These are phyloP conservation scores for Helicolenus hilgendorfi DNA, from an alignment of 2,797 vertebrate genomes.

Conservation along the genomic window DNA sequence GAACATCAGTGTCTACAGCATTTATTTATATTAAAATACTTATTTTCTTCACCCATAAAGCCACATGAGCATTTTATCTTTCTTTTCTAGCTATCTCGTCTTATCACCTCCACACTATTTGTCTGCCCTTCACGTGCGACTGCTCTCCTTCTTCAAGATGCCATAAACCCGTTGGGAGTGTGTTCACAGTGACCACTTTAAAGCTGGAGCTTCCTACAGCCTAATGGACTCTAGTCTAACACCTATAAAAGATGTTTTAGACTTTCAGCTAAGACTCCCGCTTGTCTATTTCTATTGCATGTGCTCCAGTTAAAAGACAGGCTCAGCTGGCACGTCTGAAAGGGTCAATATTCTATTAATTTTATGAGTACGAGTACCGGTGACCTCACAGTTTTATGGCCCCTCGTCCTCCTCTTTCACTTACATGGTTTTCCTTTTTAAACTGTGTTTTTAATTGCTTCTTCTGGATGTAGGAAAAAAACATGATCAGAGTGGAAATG, in stretches of 20 bases:
- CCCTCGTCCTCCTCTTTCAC: slow-evolving; percentile 12
- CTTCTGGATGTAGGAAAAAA: background rate
- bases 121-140: slow-evolving; percentile 70
- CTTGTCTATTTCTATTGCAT: slow-evolving; percentile 25
- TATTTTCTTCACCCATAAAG: background rate
- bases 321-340: slow-evolving; percentile 56
- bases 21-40: background rate
- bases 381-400: slow-evolving; percentile 32
- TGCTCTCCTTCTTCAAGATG: slow-evolving; percentile 64
- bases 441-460: slow-evolving; percentile 19
- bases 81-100: slow-evolving; percentile 33
- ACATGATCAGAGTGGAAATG: slow-evolving; percentile 12
- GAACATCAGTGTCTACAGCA: background rate
- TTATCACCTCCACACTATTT: slow-evolving; percentile 70
- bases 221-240: slow-evolving; percentile 72
- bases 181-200: slow-evolving; percentile 70
- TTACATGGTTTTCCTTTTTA: slow-evolving; percentile 8
- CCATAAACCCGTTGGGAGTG: slow-evolving; percentile 79
- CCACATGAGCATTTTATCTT: slow-evolving; percentile 38
- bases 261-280: slow-evolving; percentile 36
- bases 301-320: slow-evolving; percentile 37
- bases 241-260: slow-evolving; percentile 68
- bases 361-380: slow-evolving; percentile 52
- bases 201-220: slow-evolving; percentile 59
- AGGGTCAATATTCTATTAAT: slow-evolving; percentile 72